Evolutionary conservation across 2,113 vertebrate genomes (phyloP), one percentile per base, ranked within the genome.

Genomic region (Lepisosteus osseus): DNA sequence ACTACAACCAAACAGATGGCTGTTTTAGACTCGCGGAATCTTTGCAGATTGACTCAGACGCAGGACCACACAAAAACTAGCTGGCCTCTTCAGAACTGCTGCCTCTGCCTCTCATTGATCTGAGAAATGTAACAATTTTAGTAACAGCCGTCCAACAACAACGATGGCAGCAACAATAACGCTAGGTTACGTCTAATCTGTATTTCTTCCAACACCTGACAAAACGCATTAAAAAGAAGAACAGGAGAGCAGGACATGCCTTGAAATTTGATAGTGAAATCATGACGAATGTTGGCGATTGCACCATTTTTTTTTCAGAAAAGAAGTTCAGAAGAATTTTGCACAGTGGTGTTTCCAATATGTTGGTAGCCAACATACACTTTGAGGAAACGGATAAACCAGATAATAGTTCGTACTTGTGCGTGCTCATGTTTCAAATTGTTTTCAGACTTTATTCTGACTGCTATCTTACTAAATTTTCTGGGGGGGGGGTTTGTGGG

Each of bases 1-100:
- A 87, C 88, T 92, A 87, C 90, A 93, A 89, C 87, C 88, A 92
- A 91, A 91, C 92, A 94, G 92, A 94, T 93, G 92, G 92, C 89
- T 92, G 84, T 73, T 83, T 79, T 85, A 86, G 90, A 9, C 47
- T 51, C 5, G 5, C 2, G 47, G 47, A 51, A 51, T 9, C 47
- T 51, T 86, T 80, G 85, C 78, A 79, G 75, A 81, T 92, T 91
- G 90, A 92, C 90, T 88, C 90, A 73, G 62, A 54, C 63, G 44
- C 59, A 44, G 41, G 41, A 54, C 57, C 44, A 55, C 63, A 44
- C 47, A 17, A 72, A 65, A 43, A 62, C 64, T 66, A 54, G 61
- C 13, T 59, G 14, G 59, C 47, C 29, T 29, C 61, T 45, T 56
- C 9, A 3, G n/a, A 59, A 59, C n/a, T 13, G 7, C 65, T 65